Percentiles rank a stretch among this genome's conserved stretches.
Evolutionary conservation across 1,140 invertebrate species (phyloP).

Genomic region (Bathynomus jamesi): DNA sequence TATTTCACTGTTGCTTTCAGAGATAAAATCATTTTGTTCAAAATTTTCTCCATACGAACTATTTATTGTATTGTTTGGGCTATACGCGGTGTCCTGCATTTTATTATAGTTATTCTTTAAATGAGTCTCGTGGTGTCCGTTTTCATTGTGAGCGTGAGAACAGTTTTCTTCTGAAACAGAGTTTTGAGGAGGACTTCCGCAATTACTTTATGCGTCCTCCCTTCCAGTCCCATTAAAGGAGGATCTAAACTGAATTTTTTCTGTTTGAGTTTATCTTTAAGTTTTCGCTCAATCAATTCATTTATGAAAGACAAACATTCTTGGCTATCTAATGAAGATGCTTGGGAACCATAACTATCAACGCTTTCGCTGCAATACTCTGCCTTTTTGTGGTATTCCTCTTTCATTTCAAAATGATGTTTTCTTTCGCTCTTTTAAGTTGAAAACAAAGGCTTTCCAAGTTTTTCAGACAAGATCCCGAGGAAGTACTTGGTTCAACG

Average conservation of each 20-base stretch:
- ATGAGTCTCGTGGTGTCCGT: background rate
- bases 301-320: background rate
- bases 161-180: background rate
- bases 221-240: background rate
- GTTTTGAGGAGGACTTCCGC: background rate
- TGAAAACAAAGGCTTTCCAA: background rate
- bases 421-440: background rate
- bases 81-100: background rate
- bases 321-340: background rate
- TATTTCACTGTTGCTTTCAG: background rate
- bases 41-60: background rate
- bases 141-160: background rate
- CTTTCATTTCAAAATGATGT: background rate
- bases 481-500: background rate
- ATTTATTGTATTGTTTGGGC: too few relatives aligned
- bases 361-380: background rate
- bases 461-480: background rate
- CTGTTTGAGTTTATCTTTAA: background rate
- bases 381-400: too few relatives aligned
- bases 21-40: background rate
- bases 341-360: background rate
- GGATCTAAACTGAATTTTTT: background rate
- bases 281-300: background rate
- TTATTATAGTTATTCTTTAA: background rate
- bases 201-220: background rate